These are phyloP conservation scores for Blera fallax DNA, from an alignment of 2,888 invertebrate genomes.

Conservation along the genomic window DNA sequence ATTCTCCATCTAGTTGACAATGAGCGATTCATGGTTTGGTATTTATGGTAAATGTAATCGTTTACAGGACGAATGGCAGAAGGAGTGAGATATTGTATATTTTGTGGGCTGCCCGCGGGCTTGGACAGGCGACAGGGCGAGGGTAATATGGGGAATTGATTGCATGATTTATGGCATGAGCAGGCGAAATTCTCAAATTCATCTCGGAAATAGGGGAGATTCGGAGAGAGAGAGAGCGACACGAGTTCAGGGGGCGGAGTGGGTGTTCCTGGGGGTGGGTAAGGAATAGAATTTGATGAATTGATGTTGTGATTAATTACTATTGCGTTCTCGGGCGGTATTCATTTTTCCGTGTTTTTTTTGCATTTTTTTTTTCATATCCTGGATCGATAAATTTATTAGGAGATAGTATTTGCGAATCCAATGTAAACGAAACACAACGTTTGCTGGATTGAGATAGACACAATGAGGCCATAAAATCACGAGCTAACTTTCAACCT, in stretches of 20 bases:
- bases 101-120: background rate
- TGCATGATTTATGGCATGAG: constrained; percentile 67
- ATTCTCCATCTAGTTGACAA: constrained; percentile 35
- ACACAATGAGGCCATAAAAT: background rate
- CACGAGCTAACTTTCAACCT: background rate
- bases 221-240: background rate
- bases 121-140: background rate
- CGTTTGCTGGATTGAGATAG: background rate
- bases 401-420: background rate
- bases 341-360: background rate
- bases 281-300: constrained; percentile 60
- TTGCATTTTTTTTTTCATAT: background rate
- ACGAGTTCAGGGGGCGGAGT: background rate
- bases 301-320: constrained; percentile 69
- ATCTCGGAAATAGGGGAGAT: constrained; percentile 37
- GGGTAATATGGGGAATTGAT: constrained; percentile 51
- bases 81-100: background rate
- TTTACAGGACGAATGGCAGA: background rate
- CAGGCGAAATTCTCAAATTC: constrained; percentile 54
- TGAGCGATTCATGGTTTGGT: constrained; percentile 41
- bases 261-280: constrained; percentile 20
- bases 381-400: constrained; percentile 6
- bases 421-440: background rate
- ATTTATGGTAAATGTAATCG: constrained; percentile 50
- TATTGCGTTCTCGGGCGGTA: constrained; percentile 36